These are phyloP conservation scores for Ctenochaetus hawaiiensis DNA, from an alignment of 2,797 vertebrate species.

Conservation along the genomic window DNA sequence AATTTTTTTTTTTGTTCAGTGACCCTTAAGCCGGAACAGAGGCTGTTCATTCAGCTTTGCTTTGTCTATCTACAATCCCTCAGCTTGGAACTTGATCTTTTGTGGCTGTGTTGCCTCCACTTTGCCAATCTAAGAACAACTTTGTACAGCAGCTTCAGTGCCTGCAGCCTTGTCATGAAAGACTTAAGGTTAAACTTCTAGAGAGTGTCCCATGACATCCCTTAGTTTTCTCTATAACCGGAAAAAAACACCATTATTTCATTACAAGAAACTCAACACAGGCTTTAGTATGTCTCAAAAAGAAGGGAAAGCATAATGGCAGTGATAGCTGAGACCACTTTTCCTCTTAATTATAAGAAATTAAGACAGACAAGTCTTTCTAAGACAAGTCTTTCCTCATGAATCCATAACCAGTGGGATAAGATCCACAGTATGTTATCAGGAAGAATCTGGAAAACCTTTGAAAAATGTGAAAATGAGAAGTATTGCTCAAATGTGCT, in stretches of 20 bases:
- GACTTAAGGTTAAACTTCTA: background rate
- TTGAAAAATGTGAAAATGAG: background rate
- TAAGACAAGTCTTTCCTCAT: background rate
- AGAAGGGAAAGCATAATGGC: background rate
- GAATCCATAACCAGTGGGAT: background rate
- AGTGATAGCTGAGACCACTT: background rate
- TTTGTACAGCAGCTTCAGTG: background rate
- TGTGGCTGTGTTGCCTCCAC: conserved; percentile 23
- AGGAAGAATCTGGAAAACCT: background rate
- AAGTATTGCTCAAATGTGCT: background rate
- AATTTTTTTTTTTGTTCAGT: background rate
- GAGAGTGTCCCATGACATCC: conserved; percentile 40
- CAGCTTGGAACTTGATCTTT: conserved; percentile 4
- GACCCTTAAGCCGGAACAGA: conserved; percentile 15
- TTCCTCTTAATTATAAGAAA: background rate
- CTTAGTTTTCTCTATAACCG: conserved; percentile 13
- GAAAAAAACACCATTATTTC: conserved; percentile 2
- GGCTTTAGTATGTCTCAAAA: background rate
- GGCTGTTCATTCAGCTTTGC: conserved; percentile 18
- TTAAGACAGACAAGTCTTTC: background rate
- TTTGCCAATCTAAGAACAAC: background rate
- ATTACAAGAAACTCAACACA: background rate
- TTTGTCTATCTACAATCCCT: conserved; percentile 21
- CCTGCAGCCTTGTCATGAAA: conserved; percentile 5
- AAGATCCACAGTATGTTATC: background rate